Conservation (phyloP, 2,797 vertebrate species). For the Mastacembelus armatus region DNA sequence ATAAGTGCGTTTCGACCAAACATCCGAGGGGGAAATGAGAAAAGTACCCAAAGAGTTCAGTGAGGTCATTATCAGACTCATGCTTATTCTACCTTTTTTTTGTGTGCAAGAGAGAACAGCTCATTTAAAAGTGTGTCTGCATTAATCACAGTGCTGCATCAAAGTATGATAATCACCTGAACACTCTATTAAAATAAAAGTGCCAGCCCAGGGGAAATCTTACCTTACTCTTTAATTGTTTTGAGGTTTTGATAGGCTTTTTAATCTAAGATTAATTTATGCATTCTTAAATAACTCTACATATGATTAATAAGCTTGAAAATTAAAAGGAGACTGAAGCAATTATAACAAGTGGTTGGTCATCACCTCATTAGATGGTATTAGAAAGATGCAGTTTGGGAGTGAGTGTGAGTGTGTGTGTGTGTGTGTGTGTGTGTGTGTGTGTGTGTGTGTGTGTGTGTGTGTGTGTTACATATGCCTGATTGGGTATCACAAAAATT, state of each 20-base stretch:
- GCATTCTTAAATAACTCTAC: slow-evolving; percentile 99
- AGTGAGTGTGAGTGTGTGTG: slow-evolving; percentile 35
- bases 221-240: slow-evolving; percentile 99
- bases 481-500: slow-evolving; percentile 62
- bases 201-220: slow-evolving; percentile 98
- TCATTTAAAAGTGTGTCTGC: slow-evolving; percentile 95
- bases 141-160: slow-evolving; percentile 99
- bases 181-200: slow-evolving; percentile 99
- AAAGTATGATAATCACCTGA: slow-evolving; percentile 99
- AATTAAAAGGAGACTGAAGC: slow-evolving; percentile 99
- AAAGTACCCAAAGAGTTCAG: slow-evolving; percentile 68
- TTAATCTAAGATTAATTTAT: slow-evolving; percentile 99
- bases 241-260: slow-evolving; percentile 99
- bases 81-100: slow-evolving; percentile 86
- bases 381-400: slow-evolving; percentile 89
- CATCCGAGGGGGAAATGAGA: background rate
- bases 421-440: slow-evolving; percentile 46
- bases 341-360: slow-evolving; percentile 99
- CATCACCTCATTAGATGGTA: slow-evolving; percentile 99
- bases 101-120: slow-evolving; percentile 81
- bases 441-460: slow-evolving; percentile 39
- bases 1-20: slow-evolving; percentile 5
- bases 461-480: slow-evolving; percentile 50
- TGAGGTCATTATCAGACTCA: slow-evolving; percentile 91
- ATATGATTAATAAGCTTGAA: slow-evolving; percentile 99